Evolutionary conservation across 2,888 invertebrate species (phyloP).

Genomic region (Amiota communis): DNA sequence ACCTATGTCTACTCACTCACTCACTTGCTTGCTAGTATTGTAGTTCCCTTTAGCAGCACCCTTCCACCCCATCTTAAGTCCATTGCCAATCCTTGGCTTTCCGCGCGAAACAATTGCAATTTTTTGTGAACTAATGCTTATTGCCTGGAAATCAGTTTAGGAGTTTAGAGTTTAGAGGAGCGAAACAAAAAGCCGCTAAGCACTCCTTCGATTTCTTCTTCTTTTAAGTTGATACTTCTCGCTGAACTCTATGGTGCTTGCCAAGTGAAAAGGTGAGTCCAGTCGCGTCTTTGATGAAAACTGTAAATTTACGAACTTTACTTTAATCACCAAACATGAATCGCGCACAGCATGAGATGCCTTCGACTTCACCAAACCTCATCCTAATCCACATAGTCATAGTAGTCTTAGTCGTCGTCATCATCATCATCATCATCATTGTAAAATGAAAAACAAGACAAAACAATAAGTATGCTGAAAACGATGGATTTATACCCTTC

Average conservation of each 20-base stretch:
- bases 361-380: constrained; percentile 32
- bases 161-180: constrained; percentile 39
- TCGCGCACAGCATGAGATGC: constrained; percentile 64
- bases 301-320: constrained; percentile 71
- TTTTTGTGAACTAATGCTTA: constrained; percentile 69
- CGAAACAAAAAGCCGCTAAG: constrained; percentile 33
- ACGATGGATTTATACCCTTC: neutral
- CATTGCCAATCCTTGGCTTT: constrained; percentile 17
- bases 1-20: constrained; percentile 1
- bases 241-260: constrained; percentile 64
- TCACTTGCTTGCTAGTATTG: constrained; percentile 50
- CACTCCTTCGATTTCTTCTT: constrained; percentile 44
- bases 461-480: neutral
- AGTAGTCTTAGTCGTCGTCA: constrained; percentile 35
- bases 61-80: constrained; percentile 27
- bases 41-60: constrained; percentile 16
- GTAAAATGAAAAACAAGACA: neutral
- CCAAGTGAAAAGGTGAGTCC: constrained; percentile 69
- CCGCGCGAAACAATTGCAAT: constrained; percentile 64
- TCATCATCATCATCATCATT: constrained; percentile 35
- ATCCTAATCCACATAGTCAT: constrained; percentile 37
- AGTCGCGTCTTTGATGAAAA: constrained; percentile 70
- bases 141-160: constrained; percentile 71
- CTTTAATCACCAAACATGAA: constrained; percentile 71
- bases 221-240: constrained; percentile 57